Evolutionary conservation across 2,797 vertebrate genomes (phyloP).

Genomic region (Microctenopoma stevenorrisi): DNA sequence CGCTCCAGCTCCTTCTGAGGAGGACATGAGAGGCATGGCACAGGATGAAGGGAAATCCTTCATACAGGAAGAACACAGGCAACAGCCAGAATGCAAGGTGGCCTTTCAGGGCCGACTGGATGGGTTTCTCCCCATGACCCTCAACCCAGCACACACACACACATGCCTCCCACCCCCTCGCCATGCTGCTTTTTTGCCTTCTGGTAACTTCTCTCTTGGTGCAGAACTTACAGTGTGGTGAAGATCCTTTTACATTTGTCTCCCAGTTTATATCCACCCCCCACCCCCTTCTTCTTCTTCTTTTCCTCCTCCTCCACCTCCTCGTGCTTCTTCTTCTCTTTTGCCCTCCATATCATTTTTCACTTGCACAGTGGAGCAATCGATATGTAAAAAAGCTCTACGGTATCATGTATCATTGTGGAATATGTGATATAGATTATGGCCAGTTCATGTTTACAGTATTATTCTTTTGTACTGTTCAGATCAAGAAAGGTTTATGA

Average conservation of each 20-base stretch:
- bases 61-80: constrained; percentile 77
- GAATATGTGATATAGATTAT: constrained; percentile 79
- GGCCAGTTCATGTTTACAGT: constrained; percentile 76
- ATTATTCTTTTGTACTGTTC: constrained; percentile 68
- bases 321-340: constrained; percentile 61
- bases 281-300: constrained; percentile 14
- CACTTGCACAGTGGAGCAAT: constrained; percentile 71
- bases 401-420: constrained; percentile 74
- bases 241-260: constrained; percentile 80
- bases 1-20: constrained; percentile 78
- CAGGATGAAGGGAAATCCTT: constrained; percentile 84
- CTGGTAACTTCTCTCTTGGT: constrained; percentile 77
- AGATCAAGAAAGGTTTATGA: constrained; percentile 15
- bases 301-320: constrained; percentile 41
- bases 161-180: constrained; percentile 55
- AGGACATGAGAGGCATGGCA: constrained; percentile 86
- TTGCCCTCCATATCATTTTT: constrained; percentile 78
- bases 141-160: constrained; percentile 54
- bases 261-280: constrained; percentile 68
- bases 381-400: constrained; percentile 78
- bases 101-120: constrained; percentile 77
- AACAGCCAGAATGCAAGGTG: constrained; percentile 72
- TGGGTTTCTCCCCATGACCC: constrained; percentile 77
- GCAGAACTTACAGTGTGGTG: constrained; percentile 72
- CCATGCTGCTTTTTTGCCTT: constrained; percentile 75